Base-by-base conservation (phyloP, 2,888 invertebrate genomes). In the Chymomyza procnemis region DNA sequence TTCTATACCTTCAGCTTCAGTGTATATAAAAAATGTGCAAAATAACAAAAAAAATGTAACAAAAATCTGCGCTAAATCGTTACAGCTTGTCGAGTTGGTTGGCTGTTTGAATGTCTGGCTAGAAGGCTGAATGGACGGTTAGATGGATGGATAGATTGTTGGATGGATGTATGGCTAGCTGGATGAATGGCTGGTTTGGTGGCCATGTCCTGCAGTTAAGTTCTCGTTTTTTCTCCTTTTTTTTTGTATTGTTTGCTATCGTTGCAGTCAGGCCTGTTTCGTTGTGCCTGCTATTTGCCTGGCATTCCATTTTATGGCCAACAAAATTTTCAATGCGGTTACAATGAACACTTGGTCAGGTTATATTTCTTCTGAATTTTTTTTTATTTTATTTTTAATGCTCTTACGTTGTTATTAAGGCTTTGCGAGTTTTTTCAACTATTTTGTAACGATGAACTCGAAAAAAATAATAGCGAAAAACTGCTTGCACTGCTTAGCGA, bases 261-360 rank as follows among this genome's bases (percentile, higher is more conserved):
- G 12, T 41, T 41, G 34, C 34, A 41, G 34, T 12, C 34, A 41
- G 34, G 34, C 12, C 34, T 41, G 34, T 41, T 41, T 41, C 34
- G 9, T 12, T 41, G 34, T 41, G 34, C 34, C 34, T 41, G 34
- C 34, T 12, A 41, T 41, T 66, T 66, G 52, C 62, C 55, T 48
- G 62, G 68, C 58, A 68, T 75, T 75, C 73, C 62, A 73, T 75
- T 71, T 75, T 66, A 74, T 76, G 56, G 19, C 18, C 34, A 41
- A 41, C 34, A 46, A 46, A 66, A 71, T 64, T 61, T 67, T 59
- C 34, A 12, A 16, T 58, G 47, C 50, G 63, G 58, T 61, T 64
- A 61, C 66, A 67, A 68, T 26, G 8, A 59, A 47, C 34, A 52
- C 16, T 56, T 48, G 41, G 55, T 47, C n/a, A 30, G 30, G 34